Conservation (phyloP, 2,113 vertebrate genomes). For the Aviceda subcristata region DNA sequence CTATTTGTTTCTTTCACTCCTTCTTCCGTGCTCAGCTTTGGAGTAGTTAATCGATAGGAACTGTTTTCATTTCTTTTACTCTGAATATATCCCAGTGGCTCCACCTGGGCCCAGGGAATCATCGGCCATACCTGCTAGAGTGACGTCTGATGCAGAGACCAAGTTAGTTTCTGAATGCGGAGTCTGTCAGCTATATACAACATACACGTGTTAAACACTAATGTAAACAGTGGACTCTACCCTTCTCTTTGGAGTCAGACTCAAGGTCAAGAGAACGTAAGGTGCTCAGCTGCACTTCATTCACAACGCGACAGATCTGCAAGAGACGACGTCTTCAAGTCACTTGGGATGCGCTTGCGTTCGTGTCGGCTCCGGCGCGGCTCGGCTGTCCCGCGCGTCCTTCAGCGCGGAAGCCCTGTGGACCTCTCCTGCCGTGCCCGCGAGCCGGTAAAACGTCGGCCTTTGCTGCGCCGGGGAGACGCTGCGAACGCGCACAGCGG, state of each 20-base stretch:
- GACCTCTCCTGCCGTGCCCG: background rate
- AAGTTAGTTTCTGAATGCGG: background rate
- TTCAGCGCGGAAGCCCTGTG: background rate
- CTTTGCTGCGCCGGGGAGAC: background rate
- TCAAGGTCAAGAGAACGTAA: background rate
- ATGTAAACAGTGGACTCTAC: background rate
- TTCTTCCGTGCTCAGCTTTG: background rate
- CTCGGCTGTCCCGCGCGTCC: background rate
- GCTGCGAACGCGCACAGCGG: accelerated
- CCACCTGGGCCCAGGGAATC: background rate
- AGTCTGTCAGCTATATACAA: background rate
- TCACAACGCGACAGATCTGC: background rate
- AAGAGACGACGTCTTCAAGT: background rate
- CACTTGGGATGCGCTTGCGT: background rate
- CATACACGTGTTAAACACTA: background rate
- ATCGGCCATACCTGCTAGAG: background rate
- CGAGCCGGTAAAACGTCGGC: background rate
- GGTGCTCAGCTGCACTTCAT: background rate
- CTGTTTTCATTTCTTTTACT: background rate
- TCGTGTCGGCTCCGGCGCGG: background rate
- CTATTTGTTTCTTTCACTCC: background rate
- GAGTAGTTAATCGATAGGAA: background rate
- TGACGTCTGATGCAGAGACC: background rate
- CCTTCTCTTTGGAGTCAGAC: background rate
- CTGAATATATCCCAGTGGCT: background rate